Conservation (phyloP, 2,113 vertebrate species). For the Sarotherodon lohbergeri region DNA sequence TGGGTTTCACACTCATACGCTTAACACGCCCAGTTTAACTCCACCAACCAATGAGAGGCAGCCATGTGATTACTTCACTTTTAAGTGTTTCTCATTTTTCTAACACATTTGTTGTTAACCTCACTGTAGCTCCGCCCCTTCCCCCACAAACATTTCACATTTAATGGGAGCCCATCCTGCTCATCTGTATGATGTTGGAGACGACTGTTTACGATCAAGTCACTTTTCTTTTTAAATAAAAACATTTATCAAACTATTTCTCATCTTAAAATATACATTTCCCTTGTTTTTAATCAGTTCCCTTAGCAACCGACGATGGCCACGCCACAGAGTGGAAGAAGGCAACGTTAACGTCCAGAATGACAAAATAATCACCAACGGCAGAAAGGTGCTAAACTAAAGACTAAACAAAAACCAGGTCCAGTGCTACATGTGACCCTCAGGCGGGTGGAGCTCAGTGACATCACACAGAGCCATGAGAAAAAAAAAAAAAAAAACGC, state of each 20-base stretch:
- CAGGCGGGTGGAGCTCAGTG: not conserved
- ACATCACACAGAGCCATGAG: not conserved
- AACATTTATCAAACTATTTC: not conserved
- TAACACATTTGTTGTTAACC: not conserved
- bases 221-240: not conserved
- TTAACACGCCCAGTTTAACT: not conserved
- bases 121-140: not conserved
- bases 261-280: rapidly evolving
- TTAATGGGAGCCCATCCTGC: not conserved
- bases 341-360: not conserved
- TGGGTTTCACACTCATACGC: not conserved
- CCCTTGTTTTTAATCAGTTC: not conserved
- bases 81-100: not conserved
- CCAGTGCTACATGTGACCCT: not conserved
- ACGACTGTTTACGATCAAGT: not conserved
- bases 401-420: not conserved
- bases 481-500: rapidly evolving
- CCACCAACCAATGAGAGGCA: not conserved
- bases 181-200: not conserved
- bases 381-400: not conserved
- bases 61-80: not conserved
- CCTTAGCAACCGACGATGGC: not conserved
- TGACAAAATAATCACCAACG: not conserved
- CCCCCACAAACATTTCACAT: not conserved
- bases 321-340: not conserved